Base-by-base conservation (phyloP, 1,140 invertebrate genomes). In the Drosophila yakuba region DNA sequence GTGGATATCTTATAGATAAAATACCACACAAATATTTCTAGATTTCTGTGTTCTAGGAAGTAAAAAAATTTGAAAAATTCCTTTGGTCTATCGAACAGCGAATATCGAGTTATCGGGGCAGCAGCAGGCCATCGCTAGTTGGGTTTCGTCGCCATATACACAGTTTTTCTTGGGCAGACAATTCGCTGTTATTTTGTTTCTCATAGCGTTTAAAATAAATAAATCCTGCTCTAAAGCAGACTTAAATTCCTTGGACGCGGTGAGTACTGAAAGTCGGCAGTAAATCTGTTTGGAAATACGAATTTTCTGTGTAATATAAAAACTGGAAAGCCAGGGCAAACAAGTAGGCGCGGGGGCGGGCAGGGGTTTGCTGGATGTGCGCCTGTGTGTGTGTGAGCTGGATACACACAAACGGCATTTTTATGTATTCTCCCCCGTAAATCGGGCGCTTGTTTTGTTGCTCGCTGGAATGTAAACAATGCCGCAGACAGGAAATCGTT, bases 171-270 rank as follows among this genome's bases (percentile, higher is more conserved):
- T 12, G 41, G 35, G 50, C 25, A 39, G 48, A 61, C 35, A 55
- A 23, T 48, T 66, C 28, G 43, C 43, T 51, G 52, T 58, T 51
- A 69, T 35, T 57, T 69, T 71, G 35, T 48, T 25, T 39, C 15
- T 28, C 47, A 71, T 66, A 80, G 80, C 35, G 60, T 47, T 39
- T 47, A 60, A 82, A 68, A 88, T 64, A 58, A 89, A 66, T 56
- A 57, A 67, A 72, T 55, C 52, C 84, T 89, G 84, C 80, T 88
- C 57, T 57, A 66, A 74, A 78, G 84, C 80, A 88, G 85, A 57
- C 39, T 39, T 20, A 76, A 68, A 54, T 67, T 44, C 32, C 58
- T 63, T 47, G 69, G 68, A 88, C 80, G 69, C 58, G 84, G 83
- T 88, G 76, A 88, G 83, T 83, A 62, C 28, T 25, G 2, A 2